Evolutionary conservation across 2,797 vertebrate genomes (phyloP).

Genomic region (Choloepus didactylus): DNA sequence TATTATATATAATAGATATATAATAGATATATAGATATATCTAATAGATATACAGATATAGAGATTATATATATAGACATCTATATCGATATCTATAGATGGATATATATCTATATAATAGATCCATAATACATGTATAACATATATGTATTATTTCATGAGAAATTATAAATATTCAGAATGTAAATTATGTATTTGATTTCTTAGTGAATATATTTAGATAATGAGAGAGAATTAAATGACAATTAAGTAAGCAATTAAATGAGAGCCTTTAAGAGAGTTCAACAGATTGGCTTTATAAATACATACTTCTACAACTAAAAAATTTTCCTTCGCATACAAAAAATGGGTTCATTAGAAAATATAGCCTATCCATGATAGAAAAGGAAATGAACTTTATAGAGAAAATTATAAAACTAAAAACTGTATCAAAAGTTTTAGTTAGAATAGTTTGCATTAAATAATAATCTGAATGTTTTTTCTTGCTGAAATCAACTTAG

Average conservation of each 20-base stretch:
- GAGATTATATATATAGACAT: no score
- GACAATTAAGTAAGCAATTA: background rate
- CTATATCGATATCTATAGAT: no score
- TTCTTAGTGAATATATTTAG: background rate
- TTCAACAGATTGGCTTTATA: background rate
- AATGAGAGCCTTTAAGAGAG: background rate
- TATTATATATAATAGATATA: background rate
- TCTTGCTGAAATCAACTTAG: background rate
- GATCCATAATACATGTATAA: no score
- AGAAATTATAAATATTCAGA: background rate
- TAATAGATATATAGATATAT: no score
- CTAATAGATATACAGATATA: no score
- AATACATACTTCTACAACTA: background rate
- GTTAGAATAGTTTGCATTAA: background rate
- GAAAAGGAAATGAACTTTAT: background rate
- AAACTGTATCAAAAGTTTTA: background rate
- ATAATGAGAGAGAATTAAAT: background rate
- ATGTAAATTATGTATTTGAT: background rate
- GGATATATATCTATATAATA: no score
- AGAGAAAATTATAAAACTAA: background rate
- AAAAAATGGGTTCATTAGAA: background rate
- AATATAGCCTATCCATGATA: background rate
- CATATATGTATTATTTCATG: background rate
- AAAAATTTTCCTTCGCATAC: background rate
- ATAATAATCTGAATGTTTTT: conserved; percentile 15